A percentile compares a stretch with the other conserved stretches of the same genome.
Conservation (phyloP, 2,888 invertebrate genomes). For the Ormyrus pomaceus region DNA sequence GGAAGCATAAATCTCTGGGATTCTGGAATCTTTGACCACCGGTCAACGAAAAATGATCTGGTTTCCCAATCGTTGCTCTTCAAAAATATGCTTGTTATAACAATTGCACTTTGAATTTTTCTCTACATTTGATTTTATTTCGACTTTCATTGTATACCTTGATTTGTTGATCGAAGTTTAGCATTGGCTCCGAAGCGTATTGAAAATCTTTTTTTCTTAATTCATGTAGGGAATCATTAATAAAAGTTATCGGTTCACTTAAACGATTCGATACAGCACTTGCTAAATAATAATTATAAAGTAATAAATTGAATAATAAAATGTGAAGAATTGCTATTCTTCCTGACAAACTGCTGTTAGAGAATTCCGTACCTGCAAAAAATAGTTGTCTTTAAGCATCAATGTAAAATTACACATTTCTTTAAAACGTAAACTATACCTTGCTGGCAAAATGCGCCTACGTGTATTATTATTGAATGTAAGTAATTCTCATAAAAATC, state of each 20-base stretch:
- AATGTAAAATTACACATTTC: background rate
- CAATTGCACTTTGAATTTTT: background rate
- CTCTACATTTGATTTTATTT: background rate
- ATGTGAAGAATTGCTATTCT: slow-evolving; percentile 67
- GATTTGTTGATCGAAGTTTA: slow-evolving; percentile 62
- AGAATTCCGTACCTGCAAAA: slow-evolving; percentile 64
- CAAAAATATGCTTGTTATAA: slow-evolving; percentile 27
- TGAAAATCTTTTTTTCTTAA: slow-evolving; percentile 63
- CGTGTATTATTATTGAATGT: slow-evolving; percentile 58
- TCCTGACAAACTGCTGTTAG: slow-evolving; percentile 63
- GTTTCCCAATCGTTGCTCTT: slow-evolving; percentile 65
- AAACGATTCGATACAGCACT: slow-evolving; percentile 70
- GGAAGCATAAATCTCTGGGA: slow-evolving; percentile 63
- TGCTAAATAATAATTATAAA: slow-evolving; percentile 70
- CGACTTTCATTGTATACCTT: slow-evolving; percentile 48
- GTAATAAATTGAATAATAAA: slow-evolving; percentile 66
- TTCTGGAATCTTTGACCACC: slow-evolving; percentile 66
- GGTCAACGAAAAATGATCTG: slow-evolving; percentile 56
- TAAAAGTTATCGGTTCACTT: slow-evolving; percentile 66
- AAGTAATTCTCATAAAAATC: slow-evolving; percentile 57
- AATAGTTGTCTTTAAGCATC: background rate
- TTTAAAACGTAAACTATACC: slow-evolving; percentile 54
- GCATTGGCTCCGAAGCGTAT: slow-evolving; percentile 65
- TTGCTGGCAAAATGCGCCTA: slow-evolving; percentile 66
- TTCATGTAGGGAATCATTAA: slow-evolving; percentile 69